phyloP scores from a whole-genome alignment of 2,888 invertebrate genomes.

The Athetis lepigone region DNA sequence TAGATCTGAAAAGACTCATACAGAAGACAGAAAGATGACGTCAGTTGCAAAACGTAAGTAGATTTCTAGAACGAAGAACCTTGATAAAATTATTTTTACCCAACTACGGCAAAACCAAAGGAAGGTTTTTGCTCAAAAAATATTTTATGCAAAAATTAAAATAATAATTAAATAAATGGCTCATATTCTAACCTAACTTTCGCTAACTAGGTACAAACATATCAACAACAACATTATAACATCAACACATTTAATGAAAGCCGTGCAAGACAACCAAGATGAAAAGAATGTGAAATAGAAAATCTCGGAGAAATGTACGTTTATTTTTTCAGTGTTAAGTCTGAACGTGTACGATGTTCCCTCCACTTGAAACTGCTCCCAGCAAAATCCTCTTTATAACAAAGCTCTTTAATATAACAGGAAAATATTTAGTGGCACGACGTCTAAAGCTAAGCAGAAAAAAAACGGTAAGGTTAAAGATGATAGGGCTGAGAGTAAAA shows the following conservation, averaged over 20 bases:
- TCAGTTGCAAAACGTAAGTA: no score
- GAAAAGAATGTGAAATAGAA: slow-evolving; percentile 10
- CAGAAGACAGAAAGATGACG: no score
- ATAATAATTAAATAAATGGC: no score
- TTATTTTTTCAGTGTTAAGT: slow-evolving; percentile 49
- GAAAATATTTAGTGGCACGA: slow-evolving; percentile 36
- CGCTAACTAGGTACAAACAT: no score
- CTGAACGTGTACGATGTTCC: slow-evolving; percentile 36
- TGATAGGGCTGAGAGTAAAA: slow-evolving; percentile 26
- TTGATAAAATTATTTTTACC: no score
- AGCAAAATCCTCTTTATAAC: slow-evolving; percentile 58
- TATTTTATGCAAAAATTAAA: no score
- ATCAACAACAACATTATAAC: background rate
- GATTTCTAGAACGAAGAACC: no score
- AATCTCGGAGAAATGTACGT: slow-evolving; percentile 29
- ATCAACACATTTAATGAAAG: background rate
- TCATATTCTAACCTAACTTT: no score
- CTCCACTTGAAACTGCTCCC: slow-evolving; percentile 53
- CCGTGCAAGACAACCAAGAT: background rate
- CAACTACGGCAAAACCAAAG: no score
- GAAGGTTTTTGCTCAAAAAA: no score
- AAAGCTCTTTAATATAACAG: slow-evolving; percentile 60
- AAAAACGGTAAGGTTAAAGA: slow-evolving; percentile 11
- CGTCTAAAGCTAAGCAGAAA: slow-evolving; percentile 33
- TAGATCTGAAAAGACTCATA: no score